Evolutionary conservation across 2,113 vertebrate genomes (phyloP), one percentile per base, ranked within the genome.

Genomic region (Cheirogaleus medius): DNA sequence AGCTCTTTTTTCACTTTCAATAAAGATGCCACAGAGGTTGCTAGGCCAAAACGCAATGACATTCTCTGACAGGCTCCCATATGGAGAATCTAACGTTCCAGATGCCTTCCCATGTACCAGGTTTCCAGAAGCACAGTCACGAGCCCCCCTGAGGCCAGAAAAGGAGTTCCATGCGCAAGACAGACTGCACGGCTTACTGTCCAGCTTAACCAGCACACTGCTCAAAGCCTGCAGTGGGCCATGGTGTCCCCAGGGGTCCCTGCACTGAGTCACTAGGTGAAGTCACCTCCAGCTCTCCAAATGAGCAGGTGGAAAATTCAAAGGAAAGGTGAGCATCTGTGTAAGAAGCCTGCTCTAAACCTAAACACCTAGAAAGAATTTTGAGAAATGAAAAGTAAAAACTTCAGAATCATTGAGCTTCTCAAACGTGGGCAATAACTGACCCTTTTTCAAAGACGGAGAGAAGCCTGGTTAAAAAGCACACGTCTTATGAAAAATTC

Each of bases 41-140:
- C 7, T 6, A 71, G 84, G 69, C 66, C 3, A 18, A 58, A 92
- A 78, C 0, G 0, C 8, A 8, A 15, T 39, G 95, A 93, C 93
- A 88, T 44, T 77, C 87, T 91, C 93, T 94, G 82, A 97, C 77
- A 95, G 87, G 78, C 49, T 97, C 91, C 97, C 97, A 98, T 97
- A 96, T 97, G 98, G 97, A 98, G 21, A 89, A 42, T 73, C 76
- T 91, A 92, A 97, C 37, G 63, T 97, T 97, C 98, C 97, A 98
- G 97, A 98, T 94, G 97, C 94, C 91, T 97, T 91, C 52, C 49
- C 5, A 39, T 69, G 95, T 94, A 95, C 94, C 93, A 86, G 83
- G 92, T 91, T 98, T 97, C 92, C 83, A 90, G 74, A 76, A 88
- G 96, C 94, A 95, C 80, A 68, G 87, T 91, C 85, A 71, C 56